Evolutionary conservation across 2,888 invertebrate genomes (phyloP), one percentile per base, ranked within the genome.

Genomic region (Druceiella hillmani): DNA sequence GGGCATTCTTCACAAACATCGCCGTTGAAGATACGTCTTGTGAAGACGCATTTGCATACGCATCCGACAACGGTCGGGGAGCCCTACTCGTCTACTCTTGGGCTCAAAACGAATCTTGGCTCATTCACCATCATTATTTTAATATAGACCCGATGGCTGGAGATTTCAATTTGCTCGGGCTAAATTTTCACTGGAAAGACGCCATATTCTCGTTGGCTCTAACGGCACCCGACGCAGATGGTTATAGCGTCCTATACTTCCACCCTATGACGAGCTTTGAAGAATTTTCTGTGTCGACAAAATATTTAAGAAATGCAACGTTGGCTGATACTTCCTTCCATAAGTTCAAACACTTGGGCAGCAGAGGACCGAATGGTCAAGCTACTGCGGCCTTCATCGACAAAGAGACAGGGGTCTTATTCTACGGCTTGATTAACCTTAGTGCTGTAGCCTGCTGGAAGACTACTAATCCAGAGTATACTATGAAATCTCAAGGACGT

Each of bases 391-490:
- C 83, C 1, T 86, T 84, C 52, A 55, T 86, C 2, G 84, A 87
- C 46, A 76, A 77, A 13, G 74, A 76, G 44, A 79, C 82, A 0
- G 83, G 81, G 1, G 81, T 87, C 1, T 58, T 87, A 0, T 84
- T 87, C 57, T 87, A 87, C 55, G 78, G 84, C 1, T 57, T 87
- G 36, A 77, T 85, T 1, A 85, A 87, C 53, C 56, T 83, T 11
- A 85, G 87, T 53, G 83, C 85, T 0, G 78, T 87, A 0, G 85
- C 81, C 1, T 87, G 87, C 52, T 87, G 87, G 87, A 78, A 76
- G 49, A 82, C 83, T 0, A 77, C 79, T 0, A 81, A 79, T 48
- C 75, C 75, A 28, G 73, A 72, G 1, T 86, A 85, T 52, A 74
- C 70, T 3, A 78, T 79, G 62, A 76, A 79, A 45, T 79, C 82